These are phyloP conservation scores for Coenobita brevimanus DNA, from an alignment of 1,140 invertebrate species.

Conservation along the genomic window DNA sequence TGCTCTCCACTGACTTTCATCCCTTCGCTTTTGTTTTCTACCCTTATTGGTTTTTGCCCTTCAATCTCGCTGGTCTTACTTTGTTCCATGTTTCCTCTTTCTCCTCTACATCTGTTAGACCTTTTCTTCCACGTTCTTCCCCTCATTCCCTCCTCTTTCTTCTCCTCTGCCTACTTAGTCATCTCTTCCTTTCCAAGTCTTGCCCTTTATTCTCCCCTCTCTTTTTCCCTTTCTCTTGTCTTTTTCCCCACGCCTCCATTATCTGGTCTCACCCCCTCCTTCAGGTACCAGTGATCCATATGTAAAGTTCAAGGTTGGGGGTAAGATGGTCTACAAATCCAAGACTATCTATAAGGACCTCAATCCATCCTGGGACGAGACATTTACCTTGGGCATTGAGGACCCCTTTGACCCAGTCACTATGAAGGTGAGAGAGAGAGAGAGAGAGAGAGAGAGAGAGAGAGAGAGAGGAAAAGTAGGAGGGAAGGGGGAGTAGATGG, in stretches of 20 bases:
- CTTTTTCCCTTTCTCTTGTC: not conserved
- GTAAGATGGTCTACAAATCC: conserved; percentile 93
- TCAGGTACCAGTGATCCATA: conserved; percentile 97
- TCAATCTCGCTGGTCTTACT: too few species aligned
- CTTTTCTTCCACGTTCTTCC: not conserved
- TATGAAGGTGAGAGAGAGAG: conserved; percentile 82
- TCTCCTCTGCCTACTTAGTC: too few species aligned
- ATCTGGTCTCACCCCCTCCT: conserved; percentile 34
- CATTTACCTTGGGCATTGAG: conserved; percentile 94
- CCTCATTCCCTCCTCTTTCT: not conserved
- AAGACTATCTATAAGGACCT: conserved; percentile 91
- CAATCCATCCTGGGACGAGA: conserved; percentile 97
- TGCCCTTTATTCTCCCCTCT: not conserved
- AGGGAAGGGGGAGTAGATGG: not conserved
- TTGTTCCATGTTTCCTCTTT: too few species aligned
- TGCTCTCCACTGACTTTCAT: too few species aligned
- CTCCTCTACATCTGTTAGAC: too few species aligned
- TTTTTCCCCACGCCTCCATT: too few species aligned
- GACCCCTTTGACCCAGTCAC: conserved; percentile 91
- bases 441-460: not conserved
- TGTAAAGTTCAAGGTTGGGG: conserved; percentile 96
- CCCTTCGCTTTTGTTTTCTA: too few species aligned
- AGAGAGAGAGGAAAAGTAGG: too few species aligned
- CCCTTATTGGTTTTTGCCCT: too few species aligned
- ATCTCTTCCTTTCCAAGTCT: not conserved